Percentiles rank a stretch among this genome's conserved stretches.
These are phyloP conservation scores for Sebastes kiyomatsui DNA, from an alignment of 2,797 vertebrate species.

Conservation along the genomic window DNA sequence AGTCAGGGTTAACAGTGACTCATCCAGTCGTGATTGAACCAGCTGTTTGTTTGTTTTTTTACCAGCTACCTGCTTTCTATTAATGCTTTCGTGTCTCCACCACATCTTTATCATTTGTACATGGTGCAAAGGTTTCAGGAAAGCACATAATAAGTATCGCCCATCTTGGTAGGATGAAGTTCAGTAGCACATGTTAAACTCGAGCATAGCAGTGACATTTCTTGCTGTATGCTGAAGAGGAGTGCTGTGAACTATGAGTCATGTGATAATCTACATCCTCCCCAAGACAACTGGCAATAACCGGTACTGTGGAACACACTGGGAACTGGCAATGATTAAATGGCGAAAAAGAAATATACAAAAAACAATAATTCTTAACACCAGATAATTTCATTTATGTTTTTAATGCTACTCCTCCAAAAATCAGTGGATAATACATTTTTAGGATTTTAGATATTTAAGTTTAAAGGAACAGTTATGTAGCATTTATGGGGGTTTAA, in stretches of 20 bases:
- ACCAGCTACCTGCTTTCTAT: not conserved
- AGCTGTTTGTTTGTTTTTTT: not conserved
- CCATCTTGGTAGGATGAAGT: not conserved
- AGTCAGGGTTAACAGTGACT: constrained; percentile 15
- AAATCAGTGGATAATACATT: constrained; percentile 1
- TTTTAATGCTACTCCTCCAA: not conserved
- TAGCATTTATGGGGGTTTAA: no score
- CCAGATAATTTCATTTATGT: constrained; percentile 21
- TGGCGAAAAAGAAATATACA: not conserved
- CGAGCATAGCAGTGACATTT: not conserved
- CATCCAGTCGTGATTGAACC: constrained; percentile 24
- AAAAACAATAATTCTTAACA: not conserved
- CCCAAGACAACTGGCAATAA: not conserved
- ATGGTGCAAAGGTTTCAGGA: not conserved
- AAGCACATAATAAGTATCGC: not conserved
- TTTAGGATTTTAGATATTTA: constrained; percentile 24
- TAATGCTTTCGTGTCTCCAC: not conserved
- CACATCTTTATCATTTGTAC: not conserved
- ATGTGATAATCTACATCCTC: not conserved
- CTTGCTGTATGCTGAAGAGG: not conserved
- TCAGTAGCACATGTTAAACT: not conserved
- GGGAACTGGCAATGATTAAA: not conserved
- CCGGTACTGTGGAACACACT: not conserved
- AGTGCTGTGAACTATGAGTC: not conserved
- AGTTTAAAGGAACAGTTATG: not conserved